A percentile compares a stretch with the other conserved stretches of the same genome.
These are phyloP conservation scores for Exocentrus adspersus DNA, from an alignment of 2,888 invertebrate genomes.

Conservation along the genomic window DNA sequence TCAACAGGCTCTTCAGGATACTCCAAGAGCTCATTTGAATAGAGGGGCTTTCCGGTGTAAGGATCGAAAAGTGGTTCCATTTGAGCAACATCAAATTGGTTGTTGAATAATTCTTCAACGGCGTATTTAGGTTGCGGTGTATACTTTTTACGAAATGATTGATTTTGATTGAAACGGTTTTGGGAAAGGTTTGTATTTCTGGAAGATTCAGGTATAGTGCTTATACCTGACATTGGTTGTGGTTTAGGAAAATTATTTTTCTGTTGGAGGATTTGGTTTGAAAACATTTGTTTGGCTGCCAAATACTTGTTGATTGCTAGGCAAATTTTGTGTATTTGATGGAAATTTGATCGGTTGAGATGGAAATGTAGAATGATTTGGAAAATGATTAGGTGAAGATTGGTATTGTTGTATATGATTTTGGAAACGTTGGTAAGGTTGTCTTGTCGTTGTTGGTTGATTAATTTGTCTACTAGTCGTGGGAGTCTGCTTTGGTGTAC, in stretches of 20 bases:
- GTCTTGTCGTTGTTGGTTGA: neutral
- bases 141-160: neutral
- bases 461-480: neutral
- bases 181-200: constrained; percentile 1
- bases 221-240: neutral
- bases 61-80: constrained; percentile 3
- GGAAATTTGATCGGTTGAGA: constrained; percentile 2
- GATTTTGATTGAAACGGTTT: constrained; percentile 3
- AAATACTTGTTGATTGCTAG: neutral
- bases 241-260: neutral
- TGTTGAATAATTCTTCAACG: constrained; percentile 7
- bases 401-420: neutral
- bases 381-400: neutral
- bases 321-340: neutral
- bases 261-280: neutral
- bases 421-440: neutral
- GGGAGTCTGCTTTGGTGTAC: neutral
- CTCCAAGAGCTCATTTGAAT: constrained; percentile 1
- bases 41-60: constrained; percentile 9
- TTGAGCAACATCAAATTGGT: neutral
- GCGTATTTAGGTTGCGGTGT: constrained; percentile 1
- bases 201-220: constrained; percentile 1
- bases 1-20: constrained; percentile 1
- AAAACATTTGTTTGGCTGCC: neutral
- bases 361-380: constrained; percentile 3